Evolutionary conservation across 2,113 vertebrate genomes (phyloP), one percentile per base, ranked within the genome.

Genomic region (Trematocara nigrifrons): DNA sequence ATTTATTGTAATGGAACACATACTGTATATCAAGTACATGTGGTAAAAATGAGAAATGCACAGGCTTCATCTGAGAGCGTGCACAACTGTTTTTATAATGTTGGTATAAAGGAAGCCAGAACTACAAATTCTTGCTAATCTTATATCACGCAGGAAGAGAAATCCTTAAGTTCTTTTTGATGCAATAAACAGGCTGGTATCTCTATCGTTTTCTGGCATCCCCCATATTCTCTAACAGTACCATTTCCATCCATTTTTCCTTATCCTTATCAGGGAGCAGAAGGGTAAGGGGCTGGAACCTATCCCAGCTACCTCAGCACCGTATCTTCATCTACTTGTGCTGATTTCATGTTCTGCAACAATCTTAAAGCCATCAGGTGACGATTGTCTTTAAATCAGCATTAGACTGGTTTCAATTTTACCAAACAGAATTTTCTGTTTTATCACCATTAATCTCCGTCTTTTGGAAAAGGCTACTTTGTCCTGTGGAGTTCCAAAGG

Each of bases 231-330:
- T 69, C 64, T 42, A 22, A 69, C 11, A 15, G 0, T 5, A 66
- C 18, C 33, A 66, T 18, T 64, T 66, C 59, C 59, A 66, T 38
- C 59, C 33, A 38, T 66, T 66, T 64, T 64, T 38, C 10, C 4
- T 0, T 64, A 0, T 64, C 33, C 59, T n/a, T 38, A 64, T 64
- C 59, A 64, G 18, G 33, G 33, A 64, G 59, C 59, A 38, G 33
- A 64, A 38, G 31, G 10, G 0, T n/a, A 61, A 0, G 6, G 33
- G 2, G 10, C 18, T 38, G 33, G 10, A 64, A 6, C 59, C 59
- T n/a, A 64, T 64, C 59, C 0, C 31, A 35, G 18, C 10, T 5
- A 3, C 10, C 59, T 64, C 59, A 38, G 10, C 59, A n/a, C 10
- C 1, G 0, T 0, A 35, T 35, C 59, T 1, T 64, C 33, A n/a